Evolutionary conservation across 2,888 invertebrate species (phyloP).

Genomic region (Actias luna): DNA sequence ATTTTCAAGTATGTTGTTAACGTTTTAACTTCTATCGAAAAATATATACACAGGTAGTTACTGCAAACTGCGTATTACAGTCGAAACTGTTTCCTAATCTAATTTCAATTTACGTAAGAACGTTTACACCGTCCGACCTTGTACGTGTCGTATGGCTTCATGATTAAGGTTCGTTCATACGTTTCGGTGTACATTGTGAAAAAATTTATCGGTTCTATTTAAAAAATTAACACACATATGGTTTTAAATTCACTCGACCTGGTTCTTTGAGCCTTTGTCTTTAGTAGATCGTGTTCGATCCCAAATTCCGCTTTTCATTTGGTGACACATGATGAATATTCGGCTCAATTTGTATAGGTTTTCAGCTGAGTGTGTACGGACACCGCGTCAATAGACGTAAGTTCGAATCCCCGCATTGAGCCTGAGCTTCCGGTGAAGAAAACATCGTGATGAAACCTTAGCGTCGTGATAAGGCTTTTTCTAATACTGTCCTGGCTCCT

Average conservation of each 20-base stretch:
- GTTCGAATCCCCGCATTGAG: too few species aligned
- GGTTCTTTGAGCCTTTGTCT: not conserved
- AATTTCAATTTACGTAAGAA: constrained; percentile 29
- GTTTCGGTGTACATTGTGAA: constrained; percentile 12
- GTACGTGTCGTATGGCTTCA: constrained; percentile 12
- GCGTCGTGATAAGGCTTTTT: too few species aligned
- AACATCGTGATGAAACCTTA: too few species aligned
- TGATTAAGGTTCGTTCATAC: constrained; percentile 22
- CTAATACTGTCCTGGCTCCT: too few species aligned
- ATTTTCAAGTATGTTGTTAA: too few species aligned
- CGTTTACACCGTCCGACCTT: constrained; percentile 23
- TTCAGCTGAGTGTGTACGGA: too few species aligned
- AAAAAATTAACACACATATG: not conserved
- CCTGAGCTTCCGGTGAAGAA: too few species aligned
- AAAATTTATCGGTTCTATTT: not conserved
- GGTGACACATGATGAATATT: not conserved
- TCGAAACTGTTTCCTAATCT: constrained; percentile 24
- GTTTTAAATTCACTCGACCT: not conserved
- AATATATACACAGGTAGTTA: constrained; percentile 3
- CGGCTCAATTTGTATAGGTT: too few species aligned
- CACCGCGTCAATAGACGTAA: too few species aligned
- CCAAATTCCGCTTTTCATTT: not conserved
- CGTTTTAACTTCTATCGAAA: not conserved
- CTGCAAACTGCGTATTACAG: constrained; percentile 14
- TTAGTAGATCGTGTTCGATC: not conserved